phyloP scores from a whole-genome alignment of 2,888 invertebrate species.

The Ariolimax columbianus region DNA sequence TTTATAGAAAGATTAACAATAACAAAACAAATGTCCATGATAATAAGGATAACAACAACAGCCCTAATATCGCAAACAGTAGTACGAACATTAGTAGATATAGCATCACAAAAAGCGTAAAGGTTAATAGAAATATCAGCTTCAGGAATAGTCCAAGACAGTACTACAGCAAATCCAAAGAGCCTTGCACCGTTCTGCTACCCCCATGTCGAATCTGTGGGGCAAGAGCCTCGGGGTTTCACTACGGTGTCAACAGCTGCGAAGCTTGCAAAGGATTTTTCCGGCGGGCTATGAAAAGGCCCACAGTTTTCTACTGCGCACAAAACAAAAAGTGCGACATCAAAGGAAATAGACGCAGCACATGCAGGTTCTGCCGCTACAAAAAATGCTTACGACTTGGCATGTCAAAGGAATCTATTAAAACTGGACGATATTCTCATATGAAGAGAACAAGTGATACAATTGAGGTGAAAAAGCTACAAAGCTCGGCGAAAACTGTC shows the following conservation, averaged over 20 bases:
- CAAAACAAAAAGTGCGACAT: constrained; percentile 63
- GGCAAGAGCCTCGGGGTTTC: constrained; percentile 56
- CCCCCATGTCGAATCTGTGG: constrained; percentile 56
- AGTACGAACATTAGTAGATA: no score
- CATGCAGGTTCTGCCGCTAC: constrained; percentile 72
- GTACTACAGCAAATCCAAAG: not conserved
- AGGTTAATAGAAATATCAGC: no score
- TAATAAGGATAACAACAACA: no score
- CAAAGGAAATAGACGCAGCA: constrained; percentile 68
- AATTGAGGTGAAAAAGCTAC: constrained; percentile 70
- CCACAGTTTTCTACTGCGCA: constrained; percentile 55
- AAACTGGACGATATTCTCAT: constrained; percentile 76
- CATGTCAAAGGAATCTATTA: constrained; percentile 77
- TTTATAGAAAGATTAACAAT: no score
- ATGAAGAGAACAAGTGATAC: constrained; percentile 75
- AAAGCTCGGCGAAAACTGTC: not conserved
- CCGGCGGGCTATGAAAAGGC: constrained; percentile 50
- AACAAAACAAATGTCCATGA: no score
- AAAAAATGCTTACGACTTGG: constrained; percentile 72
- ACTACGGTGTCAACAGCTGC: constrained; percentile 57
- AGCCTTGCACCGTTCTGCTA: constrained; percentile 9
- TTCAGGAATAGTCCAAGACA: not conserved
- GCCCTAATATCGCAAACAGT: no score
- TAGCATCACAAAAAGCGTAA: no score
- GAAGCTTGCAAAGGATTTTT: constrained; percentile 57